Base-by-base conservation (phyloP, 2,113 vertebrate species). In the Zootoca vivipara region DNA sequence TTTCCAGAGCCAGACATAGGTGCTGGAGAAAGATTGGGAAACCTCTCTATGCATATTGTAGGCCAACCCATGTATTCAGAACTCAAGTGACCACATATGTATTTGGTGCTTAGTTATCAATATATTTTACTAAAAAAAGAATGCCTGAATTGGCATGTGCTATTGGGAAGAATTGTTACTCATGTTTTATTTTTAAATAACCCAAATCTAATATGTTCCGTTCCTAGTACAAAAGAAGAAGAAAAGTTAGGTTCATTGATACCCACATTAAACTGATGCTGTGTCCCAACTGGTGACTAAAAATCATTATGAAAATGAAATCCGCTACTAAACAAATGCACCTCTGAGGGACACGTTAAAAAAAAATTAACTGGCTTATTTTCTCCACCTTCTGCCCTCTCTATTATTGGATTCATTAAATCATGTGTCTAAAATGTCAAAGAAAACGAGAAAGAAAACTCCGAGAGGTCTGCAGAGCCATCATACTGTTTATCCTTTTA, bases 391-490 rank as follows among this genome's bases (percentile, higher is more conserved):
- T 33, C 70, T 74, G 18, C 20, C 20, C 13, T 87, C 73, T 79
- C 0, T 82, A 42, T 79, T 87, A 26, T 5, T 22, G 33, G 26
- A 9, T 87, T 20, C 86, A 75, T 89, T 91, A 13, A 93, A 81
- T 6, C 1, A 28, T 73, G 1, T 38, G 33, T 83, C 1, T 77
- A 62, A 0, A 38, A 7, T 67, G 16, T 30, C 72, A 77, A 70
- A 58, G 42, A 46, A 64, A 82, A 83, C 35, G 35, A 58, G 58
- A 1, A n/a, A 78, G 40, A 83, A 73, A 8, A 0, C 90, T 42
- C 15, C 65, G 5, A 74, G 74, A 86, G 42, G 26, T 46, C 4
- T 86, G 81, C 28, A 52, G 15, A 33, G 70, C 1, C 1, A 87
- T 86, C 40, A 28, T 22, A 33, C 0, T 0, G 69, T 89, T 40